A percentile compares a stretch with the other conserved stretches of the same genome.
Evolutionary conservation across 2,888 invertebrate genomes (phyloP).

Genomic region (Seira musarum): DNA sequence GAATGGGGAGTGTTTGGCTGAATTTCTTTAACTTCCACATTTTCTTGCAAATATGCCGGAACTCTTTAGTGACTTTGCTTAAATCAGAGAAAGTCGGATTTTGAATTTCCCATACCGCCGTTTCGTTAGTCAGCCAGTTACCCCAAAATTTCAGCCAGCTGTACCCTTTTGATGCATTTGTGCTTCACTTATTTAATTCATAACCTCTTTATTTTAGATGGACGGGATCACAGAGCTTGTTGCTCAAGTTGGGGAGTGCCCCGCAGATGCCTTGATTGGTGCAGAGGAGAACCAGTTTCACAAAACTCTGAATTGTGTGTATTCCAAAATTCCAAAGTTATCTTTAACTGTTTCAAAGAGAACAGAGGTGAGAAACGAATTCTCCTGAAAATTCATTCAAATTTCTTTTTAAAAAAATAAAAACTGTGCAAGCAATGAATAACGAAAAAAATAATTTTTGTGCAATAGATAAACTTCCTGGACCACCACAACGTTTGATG

Average conservation of each 20-base stretch:
- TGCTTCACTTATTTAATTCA: slow-evolving; percentile 22
- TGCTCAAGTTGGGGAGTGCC: slow-evolving; percentile 87
- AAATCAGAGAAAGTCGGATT: not conserved
- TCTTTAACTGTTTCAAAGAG: slow-evolving; percentile 87
- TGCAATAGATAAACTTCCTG: slow-evolving; percentile 78
- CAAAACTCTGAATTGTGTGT: slow-evolving; percentile 80
- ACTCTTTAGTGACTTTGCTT: not conserved
- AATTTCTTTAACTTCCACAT: not conserved
- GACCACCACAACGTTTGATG: slow-evolving; percentile 82
- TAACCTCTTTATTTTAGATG: slow-evolving; percentile 71
- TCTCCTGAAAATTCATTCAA: no score
- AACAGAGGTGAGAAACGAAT: slow-evolving; percentile 78
- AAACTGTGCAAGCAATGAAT: no score
- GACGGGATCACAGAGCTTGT: slow-evolving; percentile 86
- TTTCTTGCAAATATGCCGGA: not conserved
- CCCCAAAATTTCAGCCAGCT: not conserved
- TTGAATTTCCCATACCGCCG: no score
- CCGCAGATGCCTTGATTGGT: slow-evolving; percentile 81
- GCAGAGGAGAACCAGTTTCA: slow-evolving; percentile 83
- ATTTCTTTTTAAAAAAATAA: no score
- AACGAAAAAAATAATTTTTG: no score
- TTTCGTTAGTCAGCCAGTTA: no score
- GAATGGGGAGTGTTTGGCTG: not conserved
- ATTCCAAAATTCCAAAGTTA: slow-evolving; percentile 81
- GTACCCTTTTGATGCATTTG: no score